Conservation (phyloP, 2,113 vertebrate species). For the Drymodes brunneopygia region DNA sequence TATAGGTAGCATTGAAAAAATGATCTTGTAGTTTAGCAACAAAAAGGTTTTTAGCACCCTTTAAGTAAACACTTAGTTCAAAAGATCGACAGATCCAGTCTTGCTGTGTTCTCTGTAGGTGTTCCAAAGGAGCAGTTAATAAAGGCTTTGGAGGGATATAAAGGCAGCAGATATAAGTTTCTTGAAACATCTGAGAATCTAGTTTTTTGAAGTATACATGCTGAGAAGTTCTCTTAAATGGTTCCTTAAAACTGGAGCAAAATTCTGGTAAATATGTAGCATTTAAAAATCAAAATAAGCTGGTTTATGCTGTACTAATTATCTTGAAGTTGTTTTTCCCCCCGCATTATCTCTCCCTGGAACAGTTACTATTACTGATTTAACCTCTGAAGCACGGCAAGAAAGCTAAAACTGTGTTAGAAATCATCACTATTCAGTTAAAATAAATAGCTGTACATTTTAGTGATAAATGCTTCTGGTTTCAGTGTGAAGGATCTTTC, state of each 20-base stretch:
- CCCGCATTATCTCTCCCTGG: neutral
- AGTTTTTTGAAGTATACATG: neutral
- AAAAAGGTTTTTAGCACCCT: neutral
- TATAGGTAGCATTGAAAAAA: neutral
- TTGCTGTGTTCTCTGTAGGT: neutral
- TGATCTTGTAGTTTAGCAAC: neutral
- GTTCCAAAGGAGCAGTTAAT: neutral
- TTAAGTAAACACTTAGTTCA: neutral
- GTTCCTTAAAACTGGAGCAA: neutral
- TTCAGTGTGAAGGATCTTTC: neutral
- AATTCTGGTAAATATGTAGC: neutral
- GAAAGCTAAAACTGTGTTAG: neutral
- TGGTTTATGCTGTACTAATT: neutral
- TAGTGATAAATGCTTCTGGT: neutral
- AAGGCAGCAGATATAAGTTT: neutral
- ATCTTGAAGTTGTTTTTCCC: neutral
- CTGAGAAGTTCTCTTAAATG: neutral
- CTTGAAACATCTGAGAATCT: neutral
- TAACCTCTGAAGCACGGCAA: neutral
- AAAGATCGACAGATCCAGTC: neutral
- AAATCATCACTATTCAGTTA: neutral
- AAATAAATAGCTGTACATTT: neutral
- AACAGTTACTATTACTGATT: neutral
- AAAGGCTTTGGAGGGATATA: neutral
- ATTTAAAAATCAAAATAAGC: neutral